Evolutionary conservation across 2,888 invertebrate species (phyloP).

Genomic region (Oscheius sp.): DNA sequence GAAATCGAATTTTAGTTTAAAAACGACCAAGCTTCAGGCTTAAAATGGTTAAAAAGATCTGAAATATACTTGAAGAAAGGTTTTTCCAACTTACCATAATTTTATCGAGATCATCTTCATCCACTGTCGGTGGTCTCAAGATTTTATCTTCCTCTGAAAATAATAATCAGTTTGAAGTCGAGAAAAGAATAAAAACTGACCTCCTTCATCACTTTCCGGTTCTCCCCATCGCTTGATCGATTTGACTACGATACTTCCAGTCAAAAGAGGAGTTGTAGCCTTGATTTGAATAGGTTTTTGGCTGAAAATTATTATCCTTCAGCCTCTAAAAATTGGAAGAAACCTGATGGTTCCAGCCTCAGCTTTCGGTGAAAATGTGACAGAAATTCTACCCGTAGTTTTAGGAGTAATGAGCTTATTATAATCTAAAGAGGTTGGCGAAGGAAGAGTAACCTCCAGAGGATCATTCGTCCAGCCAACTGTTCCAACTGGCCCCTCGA

Average conservation of each 20-base stretch:
- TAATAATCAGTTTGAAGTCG: too few species aligned
- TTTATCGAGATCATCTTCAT: conserved; percentile 9
- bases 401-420: not conserved
- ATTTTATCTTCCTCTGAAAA: conserved; percentile 12
- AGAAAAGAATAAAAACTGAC: too few species aligned
- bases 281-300: not conserved
- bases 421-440: not conserved
- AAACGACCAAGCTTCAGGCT: not conserved
- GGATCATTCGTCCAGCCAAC: not conserved
- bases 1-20: too few species aligned
- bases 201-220: conserved; percentile 29
- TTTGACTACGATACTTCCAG: conserved; percentile 39
- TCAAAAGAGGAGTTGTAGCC: conserved; percentile 31
- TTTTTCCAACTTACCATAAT: not conserved
- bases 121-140: not conserved
- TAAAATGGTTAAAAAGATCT: not conserved
- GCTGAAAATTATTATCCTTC: not conserved
- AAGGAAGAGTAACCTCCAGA: conserved; percentile 1
- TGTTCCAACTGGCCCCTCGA: not conserved
- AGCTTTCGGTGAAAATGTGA: not conserved
- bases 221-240: conserved; percentile 42
- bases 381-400: not conserved
- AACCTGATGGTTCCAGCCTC: not conserved
- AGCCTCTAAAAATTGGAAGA: not conserved
- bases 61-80: not conserved